These are phyloP conservation scores for Agriopis marginaria DNA, from an alignment of 2,888 invertebrate genomes.

Conservation along the genomic window DNA sequence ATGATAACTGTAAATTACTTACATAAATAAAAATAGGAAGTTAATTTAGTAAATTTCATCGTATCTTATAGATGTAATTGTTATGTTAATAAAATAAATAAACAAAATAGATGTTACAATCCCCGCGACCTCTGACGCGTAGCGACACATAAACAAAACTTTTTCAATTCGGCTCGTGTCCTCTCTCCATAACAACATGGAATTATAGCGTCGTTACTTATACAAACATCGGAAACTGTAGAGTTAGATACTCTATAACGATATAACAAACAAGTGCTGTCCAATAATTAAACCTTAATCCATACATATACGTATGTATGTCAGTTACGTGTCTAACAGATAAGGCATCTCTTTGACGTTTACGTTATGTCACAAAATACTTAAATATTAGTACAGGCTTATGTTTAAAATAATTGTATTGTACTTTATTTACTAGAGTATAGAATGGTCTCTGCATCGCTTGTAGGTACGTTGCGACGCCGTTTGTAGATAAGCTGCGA, in stretches of 20 bases:
- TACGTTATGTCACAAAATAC: too few relatives aligned
- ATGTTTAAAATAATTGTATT: too few relatives aligned
- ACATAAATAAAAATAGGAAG: not conserved
- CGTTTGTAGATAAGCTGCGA: too few relatives aligned
- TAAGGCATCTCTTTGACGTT: not conserved
- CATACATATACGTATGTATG: constrained; percentile 5
- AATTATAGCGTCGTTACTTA: constrained; percentile 28
- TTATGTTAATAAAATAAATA: constrained; percentile 6
- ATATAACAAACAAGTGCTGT: constrained; percentile 21
- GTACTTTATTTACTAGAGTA: too few relatives aligned
- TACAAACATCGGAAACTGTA: constrained; percentile 19
- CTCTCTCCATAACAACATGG: constrained; percentile 20
- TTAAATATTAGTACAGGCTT: too few relatives aligned
- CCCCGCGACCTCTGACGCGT: constrained; percentile 1
- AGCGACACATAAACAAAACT: constrained; percentile 23
- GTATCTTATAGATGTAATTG: not conserved
- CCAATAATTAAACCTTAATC: constrained; percentile 33
- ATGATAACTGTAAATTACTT: too few relatives aligned
- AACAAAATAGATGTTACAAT: constrained; percentile 1
- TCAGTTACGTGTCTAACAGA: constrained; percentile 2
- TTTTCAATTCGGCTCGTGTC: constrained; percentile 26
- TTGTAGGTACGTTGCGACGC: too few relatives aligned
- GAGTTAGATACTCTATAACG: constrained; percentile 8
- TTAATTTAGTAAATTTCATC: not conserved
- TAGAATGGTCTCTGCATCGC: too few relatives aligned